Base-by-base conservation (phyloP, 2,797 vertebrate species). In the Erethizon dorsatum region DNA sequence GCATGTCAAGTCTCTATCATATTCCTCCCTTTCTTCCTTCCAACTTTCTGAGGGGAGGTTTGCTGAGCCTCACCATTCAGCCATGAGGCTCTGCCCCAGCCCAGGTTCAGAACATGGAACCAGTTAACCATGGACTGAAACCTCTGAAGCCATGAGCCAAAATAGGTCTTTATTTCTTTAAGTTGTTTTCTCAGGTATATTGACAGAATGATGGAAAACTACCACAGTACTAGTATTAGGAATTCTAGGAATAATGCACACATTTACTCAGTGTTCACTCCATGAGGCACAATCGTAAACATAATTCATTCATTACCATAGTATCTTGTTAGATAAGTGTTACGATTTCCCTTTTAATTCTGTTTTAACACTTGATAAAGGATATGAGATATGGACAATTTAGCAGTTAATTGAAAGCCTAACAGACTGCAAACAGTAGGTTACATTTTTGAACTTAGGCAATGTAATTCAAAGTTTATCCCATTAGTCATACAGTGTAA, bases 231-330 rank as follows among this genome's bases (percentile, higher is more conserved):
- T 15, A 50, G 3, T 3, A 77, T 18, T 20, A 79, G 17, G 33
- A 79, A 79, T 17, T 9, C 2, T 18, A 31, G 26, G 33, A 11
- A 18, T 15, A 41, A 41, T 5, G 15, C 13, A n/a, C 7, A 56
- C 4, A 88, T n/a, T 56, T 57, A 15, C 10, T 24, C 0, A 63
- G 50, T 33, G 0, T 7, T 26, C 0, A 41, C 5, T 9, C 1
- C n/a, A 33, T 7, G 4, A 80, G 28, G 5, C 22, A 61, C 31
- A 59, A 8, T 15, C 22, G 28, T 61, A 50, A 83, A 5, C 1
- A 80, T 1, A 45, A 45, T 31, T n/a, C 17, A 47, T 50, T 79
- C 84, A 12, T 50, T 84, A 33, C 67, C 12, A 54, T 0, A n/a
- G 24, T 33, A 47, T 59, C 3, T 10, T 37, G 45, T 56, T 54